A percentile compares a stretch with the other conserved stretches of the same genome.
Conservation (phyloP, 2,797 vertebrate species). For the Meriones psammophilus region DNA sequence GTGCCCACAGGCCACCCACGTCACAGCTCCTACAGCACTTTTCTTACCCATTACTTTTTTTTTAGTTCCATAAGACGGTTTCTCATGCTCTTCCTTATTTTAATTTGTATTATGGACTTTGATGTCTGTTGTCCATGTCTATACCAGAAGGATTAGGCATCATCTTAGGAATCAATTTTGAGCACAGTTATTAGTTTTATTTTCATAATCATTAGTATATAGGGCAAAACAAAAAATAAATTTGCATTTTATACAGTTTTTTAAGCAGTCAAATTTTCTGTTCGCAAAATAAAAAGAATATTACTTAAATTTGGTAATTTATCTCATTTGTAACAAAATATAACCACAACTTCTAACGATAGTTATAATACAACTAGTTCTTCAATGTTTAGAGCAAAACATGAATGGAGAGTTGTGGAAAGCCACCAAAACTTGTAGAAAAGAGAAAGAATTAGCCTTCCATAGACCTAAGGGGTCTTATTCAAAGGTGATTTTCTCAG, state of each 20-base stretch:
- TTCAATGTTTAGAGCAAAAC: slow-evolving; percentile 51
- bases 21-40: background rate
- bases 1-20: background rate
- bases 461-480: background rate
- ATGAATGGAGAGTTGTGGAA: background rate
- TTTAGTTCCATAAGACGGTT: background rate
- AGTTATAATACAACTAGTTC: slow-evolving; percentile 32
- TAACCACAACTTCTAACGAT: slow-evolving; percentile 15
- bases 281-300: slow-evolving; percentile 49
- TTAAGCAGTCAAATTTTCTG: slow-evolving; percentile 27
- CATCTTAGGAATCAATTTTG: background rate
- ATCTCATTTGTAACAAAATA: slow-evolving; percentile 34
- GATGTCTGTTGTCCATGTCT: background rate
- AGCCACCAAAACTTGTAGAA: background rate
- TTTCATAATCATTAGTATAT: background rate
- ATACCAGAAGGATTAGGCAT: background rate
- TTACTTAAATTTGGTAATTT: slow-evolving; percentile 52
- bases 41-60: background rate
- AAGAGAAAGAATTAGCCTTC: background rate
- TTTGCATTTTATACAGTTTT: background rate
- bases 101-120: slow-evolving; percentile 8
- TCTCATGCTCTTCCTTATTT: background rate
- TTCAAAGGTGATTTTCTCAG: background rate
- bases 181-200: slow-evolving; percentile 46
- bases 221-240: slow-evolving; percentile 3